Evolutionary conservation across 2,888 invertebrate species (phyloP).

Genomic region (Eristalis pertinax): DNA sequence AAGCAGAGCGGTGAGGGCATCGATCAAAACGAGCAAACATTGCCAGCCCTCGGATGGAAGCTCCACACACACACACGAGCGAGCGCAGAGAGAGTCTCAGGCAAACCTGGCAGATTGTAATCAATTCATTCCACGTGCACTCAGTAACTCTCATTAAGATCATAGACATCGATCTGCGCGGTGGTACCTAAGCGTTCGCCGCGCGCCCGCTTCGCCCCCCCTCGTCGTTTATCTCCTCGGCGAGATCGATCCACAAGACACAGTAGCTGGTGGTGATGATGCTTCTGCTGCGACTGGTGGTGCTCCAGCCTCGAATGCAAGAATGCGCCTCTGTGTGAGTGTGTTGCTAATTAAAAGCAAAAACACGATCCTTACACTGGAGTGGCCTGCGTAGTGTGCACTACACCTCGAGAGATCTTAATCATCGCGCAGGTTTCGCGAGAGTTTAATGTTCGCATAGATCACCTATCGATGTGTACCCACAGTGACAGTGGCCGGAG

Average conservation of each 20-base stretch:
- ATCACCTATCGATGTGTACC: constrained; percentile 66
- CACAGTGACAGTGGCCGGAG: constrained; percentile 29
- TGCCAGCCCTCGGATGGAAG: background rate
- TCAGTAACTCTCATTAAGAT: constrained; percentile 71
- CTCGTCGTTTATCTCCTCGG: constrained; percentile 57
- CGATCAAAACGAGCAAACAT: constrained; percentile 43
- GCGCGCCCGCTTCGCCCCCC: background rate
- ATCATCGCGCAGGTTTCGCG: constrained; percentile 59
- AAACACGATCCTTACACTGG: constrained; percentile 58
- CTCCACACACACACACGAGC: constrained; percentile 31
- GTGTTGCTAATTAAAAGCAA: constrained; percentile 69
- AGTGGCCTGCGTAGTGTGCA: constrained; percentile 56
- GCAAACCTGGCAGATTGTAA: constrained; percentile 56
- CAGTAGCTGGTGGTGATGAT: background rate
- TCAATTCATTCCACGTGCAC: constrained; percentile 69
- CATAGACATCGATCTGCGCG: constrained; percentile 63
- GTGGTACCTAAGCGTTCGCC: constrained; percentile 34
- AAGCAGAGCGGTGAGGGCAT: constrained; percentile 6
- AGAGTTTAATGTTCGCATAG: constrained; percentile 71
- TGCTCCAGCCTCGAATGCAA: background rate
- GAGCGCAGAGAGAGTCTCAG: background rate
- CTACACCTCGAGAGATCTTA: constrained; percentile 66
- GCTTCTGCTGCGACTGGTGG: background rate
- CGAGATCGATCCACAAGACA: constrained; percentile 63
- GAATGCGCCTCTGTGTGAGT: background rate